Evolutionary conservation across 2,888 invertebrate species (phyloP).

Genomic region (Drosophila engyochracea): DNA sequence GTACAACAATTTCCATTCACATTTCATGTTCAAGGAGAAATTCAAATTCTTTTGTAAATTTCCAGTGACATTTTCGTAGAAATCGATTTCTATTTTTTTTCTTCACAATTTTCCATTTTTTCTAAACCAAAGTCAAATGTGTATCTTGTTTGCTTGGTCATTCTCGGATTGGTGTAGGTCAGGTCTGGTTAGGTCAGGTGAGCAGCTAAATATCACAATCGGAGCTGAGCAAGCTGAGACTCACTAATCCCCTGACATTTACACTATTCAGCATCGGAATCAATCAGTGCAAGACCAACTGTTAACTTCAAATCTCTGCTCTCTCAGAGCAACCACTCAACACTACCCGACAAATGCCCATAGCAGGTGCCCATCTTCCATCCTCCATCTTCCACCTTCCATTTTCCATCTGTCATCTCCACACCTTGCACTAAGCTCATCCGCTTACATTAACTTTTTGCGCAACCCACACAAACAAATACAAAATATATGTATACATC

Average conservation of each 20-base stretch:
- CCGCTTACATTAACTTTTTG: slow-evolving; percentile 55
- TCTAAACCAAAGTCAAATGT: background rate
- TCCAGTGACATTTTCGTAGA: slow-evolving; percentile 54
- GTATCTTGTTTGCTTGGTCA: slow-evolving; percentile 1
- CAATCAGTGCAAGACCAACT: slow-evolving; percentile 34
- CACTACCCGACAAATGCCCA: background rate
- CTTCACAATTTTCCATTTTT: background rate
- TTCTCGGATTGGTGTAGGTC: slow-evolving; percentile 20
- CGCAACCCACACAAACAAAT: background rate
- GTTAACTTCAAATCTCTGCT: slow-evolving; percentile 13
- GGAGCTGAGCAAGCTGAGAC: background rate
- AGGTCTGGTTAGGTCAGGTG: slow-evolving; percentile 33
- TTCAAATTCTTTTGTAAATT: slow-evolving; percentile 53
- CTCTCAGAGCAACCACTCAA: background rate
- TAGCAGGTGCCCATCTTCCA: background rate
- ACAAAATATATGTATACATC: background rate
- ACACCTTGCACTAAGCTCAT: slow-evolving; percentile 44
- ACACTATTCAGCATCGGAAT: slow-evolving; percentile 24
- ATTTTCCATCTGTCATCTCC: background rate
- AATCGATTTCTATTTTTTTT: slow-evolving; percentile 49
- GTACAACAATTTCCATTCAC: slow-evolving; percentile 22
- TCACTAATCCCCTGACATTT: slow-evolving; percentile 30
- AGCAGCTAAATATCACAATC: slow-evolving; percentile 4
- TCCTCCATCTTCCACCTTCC: background rate
- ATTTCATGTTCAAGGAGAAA: slow-evolving; percentile 25